phyloP scores from a whole-genome alignment of 2,113 vertebrate genomes.

The Choloepus hoffmanni region DNA sequence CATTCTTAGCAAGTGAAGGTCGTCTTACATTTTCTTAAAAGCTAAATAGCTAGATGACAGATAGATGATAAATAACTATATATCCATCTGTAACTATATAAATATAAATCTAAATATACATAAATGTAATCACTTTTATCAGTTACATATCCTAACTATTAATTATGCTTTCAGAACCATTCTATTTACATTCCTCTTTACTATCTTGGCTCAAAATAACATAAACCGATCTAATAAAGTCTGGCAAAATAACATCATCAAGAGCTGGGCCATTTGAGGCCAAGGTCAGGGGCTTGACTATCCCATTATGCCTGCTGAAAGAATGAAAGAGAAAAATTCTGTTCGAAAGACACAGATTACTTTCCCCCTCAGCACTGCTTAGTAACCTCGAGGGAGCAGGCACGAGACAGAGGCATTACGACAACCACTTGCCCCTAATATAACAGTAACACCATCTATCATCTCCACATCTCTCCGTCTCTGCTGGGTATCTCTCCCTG shows the following conservation, averaged over 20 bases:
- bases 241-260: background rate
- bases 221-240: background rate
- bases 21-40: background rate
- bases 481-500: background rate
- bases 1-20: background rate
- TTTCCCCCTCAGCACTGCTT: background rate
- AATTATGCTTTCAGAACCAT: background rate
- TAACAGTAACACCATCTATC: background rate
- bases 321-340: slow-evolving; percentile 27
- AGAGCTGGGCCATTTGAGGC: background rate
- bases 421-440: background rate
- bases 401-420: background rate
- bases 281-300: slow-evolving; percentile 3
- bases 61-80: too few relatives aligned
- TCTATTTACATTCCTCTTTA: background rate
- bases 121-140: background rate
- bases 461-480: background rate
- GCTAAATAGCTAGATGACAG: background rate
- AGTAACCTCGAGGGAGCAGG: background rate
- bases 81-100: too few relatives aligned
- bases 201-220: slow-evolving; percentile 31
- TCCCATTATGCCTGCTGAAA: background rate
- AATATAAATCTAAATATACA: background rate
- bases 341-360: slow-evolving; percentile 13
- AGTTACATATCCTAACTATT: background rate